Conservation (phyloP, 2,888 invertebrate genomes). For the Koerneria pararmatus region DNA sequence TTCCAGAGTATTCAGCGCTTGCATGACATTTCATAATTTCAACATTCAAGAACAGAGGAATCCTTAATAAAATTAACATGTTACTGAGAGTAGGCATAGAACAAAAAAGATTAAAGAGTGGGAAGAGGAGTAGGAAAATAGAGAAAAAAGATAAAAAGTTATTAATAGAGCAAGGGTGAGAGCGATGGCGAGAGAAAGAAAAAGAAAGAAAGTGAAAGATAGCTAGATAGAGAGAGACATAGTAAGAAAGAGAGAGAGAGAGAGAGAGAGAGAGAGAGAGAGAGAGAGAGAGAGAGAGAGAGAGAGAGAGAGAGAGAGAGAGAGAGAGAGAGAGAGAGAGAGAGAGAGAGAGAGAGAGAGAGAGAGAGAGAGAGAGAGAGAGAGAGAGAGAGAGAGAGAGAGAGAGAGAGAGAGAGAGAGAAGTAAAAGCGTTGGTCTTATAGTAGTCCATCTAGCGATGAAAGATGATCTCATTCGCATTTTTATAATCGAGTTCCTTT, state of each 20-base stretch:
- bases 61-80: too few species aligned
- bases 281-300: constrained; percentile 5
- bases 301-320: not conserved
- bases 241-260: not conserved
- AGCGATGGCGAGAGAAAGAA: not conserved
- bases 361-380: not conserved
- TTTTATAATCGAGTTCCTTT: not conserved
- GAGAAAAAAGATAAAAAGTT: too few species aligned
- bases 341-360: not conserved
- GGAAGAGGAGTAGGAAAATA: too few species aligned
- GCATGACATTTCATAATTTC: too few species aligned
- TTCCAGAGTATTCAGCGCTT: too few species aligned
- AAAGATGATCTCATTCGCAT: not conserved
- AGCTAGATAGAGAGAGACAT: not conserved
- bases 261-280: not conserved
- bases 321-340: not conserved
- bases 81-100: too few species aligned
- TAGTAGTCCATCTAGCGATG: not conserved
- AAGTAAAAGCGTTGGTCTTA: not conserved
- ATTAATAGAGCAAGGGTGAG: too few species aligned
- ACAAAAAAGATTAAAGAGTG: too few species aligned
- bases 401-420: not conserved
- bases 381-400: not conserved
- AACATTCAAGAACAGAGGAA: too few species aligned
- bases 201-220: not conserved